Percentiles rank a stretch among this genome's conserved stretches.
phyloP scores from a whole-genome alignment of 35 echinoderm and acorn worm species.

The Strongylocentrotus purpuratus region DNA sequence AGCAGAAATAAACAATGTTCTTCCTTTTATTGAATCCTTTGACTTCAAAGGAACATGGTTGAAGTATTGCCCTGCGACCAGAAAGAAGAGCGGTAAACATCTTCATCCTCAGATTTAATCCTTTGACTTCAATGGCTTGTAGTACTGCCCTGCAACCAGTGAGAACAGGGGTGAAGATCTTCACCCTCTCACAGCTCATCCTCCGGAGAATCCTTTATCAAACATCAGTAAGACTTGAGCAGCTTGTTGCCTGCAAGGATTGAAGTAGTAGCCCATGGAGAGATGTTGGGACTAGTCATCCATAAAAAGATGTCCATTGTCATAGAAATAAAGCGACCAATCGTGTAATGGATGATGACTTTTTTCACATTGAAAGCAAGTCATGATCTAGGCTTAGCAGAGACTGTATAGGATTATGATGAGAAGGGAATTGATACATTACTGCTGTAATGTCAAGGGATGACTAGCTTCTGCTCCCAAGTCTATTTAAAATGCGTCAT shows the following conservation, averaged over 20 bases:
- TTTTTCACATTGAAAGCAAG: neutral
- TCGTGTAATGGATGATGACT: conserved; percentile 7
- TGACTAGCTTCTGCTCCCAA: neutral
- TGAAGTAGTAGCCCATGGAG: neutral
- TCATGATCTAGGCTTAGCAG: neutral
- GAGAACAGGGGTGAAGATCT: too few relatives aligned
- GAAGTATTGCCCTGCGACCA: too few relatives aligned
- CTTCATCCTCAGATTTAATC: too few relatives aligned
- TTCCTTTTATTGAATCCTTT: too few relatives aligned
- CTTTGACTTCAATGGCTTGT: too few relatives aligned
- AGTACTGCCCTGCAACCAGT: too few relatives aligned
- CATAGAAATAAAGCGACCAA: neutral
- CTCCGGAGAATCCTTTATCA: neutral
- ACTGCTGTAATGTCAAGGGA: neutral
- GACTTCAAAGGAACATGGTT: too few relatives aligned
- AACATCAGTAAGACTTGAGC: neutral
- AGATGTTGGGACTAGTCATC: neutral
- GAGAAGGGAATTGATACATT: neutral
- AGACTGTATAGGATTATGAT: neutral
- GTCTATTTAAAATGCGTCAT: neutral
- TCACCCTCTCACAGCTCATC: too few relatives aligned
- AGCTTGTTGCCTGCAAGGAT: neutral
- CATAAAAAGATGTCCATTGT: neutral
- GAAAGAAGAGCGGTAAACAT: too few relatives aligned
- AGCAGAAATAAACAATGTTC: too few relatives aligned